Conservation (phyloP, 64 coral and sea anemone species). For the Actinia tenebrosa region DNA sequence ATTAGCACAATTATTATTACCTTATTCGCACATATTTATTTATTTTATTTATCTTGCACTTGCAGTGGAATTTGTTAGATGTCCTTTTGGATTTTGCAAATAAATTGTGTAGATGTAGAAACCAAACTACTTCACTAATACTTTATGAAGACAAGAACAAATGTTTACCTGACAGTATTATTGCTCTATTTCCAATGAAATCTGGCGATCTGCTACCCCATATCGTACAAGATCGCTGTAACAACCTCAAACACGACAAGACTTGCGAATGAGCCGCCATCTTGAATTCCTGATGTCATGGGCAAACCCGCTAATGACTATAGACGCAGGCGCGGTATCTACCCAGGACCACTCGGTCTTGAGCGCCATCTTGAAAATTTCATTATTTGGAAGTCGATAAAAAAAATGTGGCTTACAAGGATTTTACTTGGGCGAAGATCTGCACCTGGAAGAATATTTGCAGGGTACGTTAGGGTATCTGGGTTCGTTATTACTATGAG, state of each 20-base stretch:
- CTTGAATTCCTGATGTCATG: background rate
- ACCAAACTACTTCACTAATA: no score
- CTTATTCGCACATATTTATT: no score
- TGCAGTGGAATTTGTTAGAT: no score
- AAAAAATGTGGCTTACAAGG: slow-evolving; percentile 70
- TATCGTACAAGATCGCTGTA: slow-evolving; percentile 18
- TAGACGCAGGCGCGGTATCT: background rate
- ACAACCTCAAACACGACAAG: background rate
- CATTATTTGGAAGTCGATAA: background rate
- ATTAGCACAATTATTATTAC: no score
- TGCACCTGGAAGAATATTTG: slow-evolving; percentile 78
- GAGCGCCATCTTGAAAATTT: slow-evolving; percentile 51
- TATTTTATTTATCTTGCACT: no score
- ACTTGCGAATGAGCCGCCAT: slow-evolving; percentile 40
- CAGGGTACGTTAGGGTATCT: slow-evolving; percentile 47
- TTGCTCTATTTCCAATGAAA: background rate
- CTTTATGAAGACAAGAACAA: background rate
- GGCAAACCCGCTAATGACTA: background rate
- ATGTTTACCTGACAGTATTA: slow-evolving; percentile 35
- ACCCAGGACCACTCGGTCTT: slow-evolving; percentile 6
- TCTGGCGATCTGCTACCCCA: background rate
- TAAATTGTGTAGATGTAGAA: no score
- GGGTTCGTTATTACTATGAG: no score
- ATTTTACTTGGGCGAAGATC: slow-evolving; percentile 58
- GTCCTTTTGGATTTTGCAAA: no score